Base-by-base conservation (phyloP, 2,797 vertebrate genomes). In the Pseudomugil gertrudae region DNA sequence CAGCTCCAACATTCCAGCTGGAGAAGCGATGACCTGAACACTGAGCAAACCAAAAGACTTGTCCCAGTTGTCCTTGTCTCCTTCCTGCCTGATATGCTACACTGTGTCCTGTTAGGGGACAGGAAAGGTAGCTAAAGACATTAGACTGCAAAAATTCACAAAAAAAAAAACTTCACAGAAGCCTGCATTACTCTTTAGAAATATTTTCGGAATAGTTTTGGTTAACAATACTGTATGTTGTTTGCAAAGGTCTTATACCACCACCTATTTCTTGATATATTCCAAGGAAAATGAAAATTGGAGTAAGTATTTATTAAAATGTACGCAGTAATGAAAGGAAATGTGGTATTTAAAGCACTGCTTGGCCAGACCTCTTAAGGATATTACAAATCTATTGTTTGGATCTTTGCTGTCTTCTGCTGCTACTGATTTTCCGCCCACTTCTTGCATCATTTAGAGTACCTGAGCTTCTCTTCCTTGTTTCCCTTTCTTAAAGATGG, bases 1-100 rank as follows among this genome's bases (percentile, higher is more conserved):
- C 62, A 79, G 78, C 74, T 80, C 69, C 65, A 74, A 60, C 68
- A 69, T 80, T 84, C 89, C 92, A 90, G 90, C 92, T 92, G 90
- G 89, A 89, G 76, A 63, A 83, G 83, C 55, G 74, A 59, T 74
- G 85, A 92, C 88, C 88, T 80, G 69, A 63, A 71, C 77, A 65
- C 32, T 55, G 53, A 64, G 70, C 19, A 6, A 61, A 80, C 76
- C 59, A 48, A 72, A 74, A 83, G 64, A 60, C 71, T 36, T 27
- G 78, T 90, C 86, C 85, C 78, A 9, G 23, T 69, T n/a, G 87
- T 87, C 88, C 88, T 91, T 92, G 84, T 82, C 83, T 74, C 54
- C 33, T 55, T 72, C 35, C 66, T 66, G 57, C 63, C 74, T 53
- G 66, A 63, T 65, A 30, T 59, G 60, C 65, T 81, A 73, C 21